Conservation (phyloP, 2,888 invertebrate species). For the Orthosia gracilis region DNA sequence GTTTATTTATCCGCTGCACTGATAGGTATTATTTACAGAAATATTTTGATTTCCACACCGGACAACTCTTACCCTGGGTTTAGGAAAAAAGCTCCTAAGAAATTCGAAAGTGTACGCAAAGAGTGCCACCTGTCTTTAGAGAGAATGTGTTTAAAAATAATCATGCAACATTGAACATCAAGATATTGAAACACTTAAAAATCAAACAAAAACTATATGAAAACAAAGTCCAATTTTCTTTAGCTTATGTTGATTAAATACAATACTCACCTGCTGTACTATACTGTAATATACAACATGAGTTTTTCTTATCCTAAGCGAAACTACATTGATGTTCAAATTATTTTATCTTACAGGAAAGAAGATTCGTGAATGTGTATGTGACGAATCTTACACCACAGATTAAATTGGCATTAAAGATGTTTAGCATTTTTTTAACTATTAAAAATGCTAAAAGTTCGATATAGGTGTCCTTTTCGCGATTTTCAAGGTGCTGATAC, state of each 20-base stretch:
- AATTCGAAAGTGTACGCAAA: slow-evolving; percentile 30
- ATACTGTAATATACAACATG: too few species aligned
- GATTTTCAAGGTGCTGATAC: background rate
- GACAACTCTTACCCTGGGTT: slow-evolving; percentile 57
- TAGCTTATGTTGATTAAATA: background rate
- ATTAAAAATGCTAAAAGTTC: too few species aligned
- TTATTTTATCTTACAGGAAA: background rate
- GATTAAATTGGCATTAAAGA: too few species aligned
- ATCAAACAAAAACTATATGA: background rate
- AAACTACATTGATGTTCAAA: background rate
- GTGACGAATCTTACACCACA: too few species aligned
- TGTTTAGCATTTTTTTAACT: too few species aligned
- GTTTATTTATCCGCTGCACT: background rate
- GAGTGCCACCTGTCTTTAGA: slow-evolving; percentile 8
- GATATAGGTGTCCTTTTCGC: background rate
- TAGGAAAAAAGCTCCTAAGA: slow-evolving; percentile 37
- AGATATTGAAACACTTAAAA: background rate
- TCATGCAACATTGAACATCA: slow-evolving; percentile 30
- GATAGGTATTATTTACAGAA: slow-evolving; percentile 25
- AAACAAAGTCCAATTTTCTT: background rate
- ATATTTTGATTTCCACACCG: background rate
- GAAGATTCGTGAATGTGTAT: background rate
- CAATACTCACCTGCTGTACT: slow-evolving; percentile 26
- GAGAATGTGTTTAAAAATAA: background rate
- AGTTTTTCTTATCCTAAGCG: background rate